These are phyloP conservation scores for Phoenicopterus ruber DNA, from an alignment of 2,113 vertebrate species.

Conservation along the genomic window DNA sequence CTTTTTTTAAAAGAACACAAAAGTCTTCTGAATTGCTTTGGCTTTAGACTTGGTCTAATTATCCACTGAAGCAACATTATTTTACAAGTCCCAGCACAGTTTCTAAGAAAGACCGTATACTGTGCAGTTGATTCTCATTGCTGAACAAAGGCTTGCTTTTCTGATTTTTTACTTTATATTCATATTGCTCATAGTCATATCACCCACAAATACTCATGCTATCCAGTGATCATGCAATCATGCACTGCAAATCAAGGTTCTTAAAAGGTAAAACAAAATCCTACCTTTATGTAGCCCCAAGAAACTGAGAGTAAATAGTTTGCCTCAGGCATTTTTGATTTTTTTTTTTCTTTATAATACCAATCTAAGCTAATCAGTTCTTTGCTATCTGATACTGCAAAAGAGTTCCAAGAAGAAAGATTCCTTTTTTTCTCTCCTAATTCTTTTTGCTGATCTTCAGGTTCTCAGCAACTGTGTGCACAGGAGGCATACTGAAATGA, in stretches of 20 bases:
- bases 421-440: not conserved
- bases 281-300: constrained; percentile 99
- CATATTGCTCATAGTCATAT: not conserved
- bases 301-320: constrained; percentile 97
- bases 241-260: constrained; percentile 2
- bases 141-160: not conserved
- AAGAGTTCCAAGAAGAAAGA: constrained; percentile 16
- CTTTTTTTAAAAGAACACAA: not conserved
- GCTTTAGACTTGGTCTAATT: not conserved
- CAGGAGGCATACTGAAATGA: constrained; percentile 52
- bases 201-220: not conserved
- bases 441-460: constrained; percentile 47
- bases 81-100: not conserved
- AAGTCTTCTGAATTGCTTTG: not conserved
- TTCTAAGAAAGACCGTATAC: not conserved
- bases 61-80: not conserved
- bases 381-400: constrained; percentile 41
- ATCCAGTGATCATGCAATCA: constrained; percentile 35
- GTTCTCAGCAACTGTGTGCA: constrained; percentile 59
- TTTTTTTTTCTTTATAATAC: constrained; percentile 13
- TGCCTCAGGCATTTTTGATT: constrained; percentile 90
- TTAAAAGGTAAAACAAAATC: constrained; percentile 63
- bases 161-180: not conserved
- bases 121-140: not conserved
- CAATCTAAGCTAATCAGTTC: constrained; percentile 41